These are phyloP conservation scores for Meloidogyne floridensis DNA, from an alignment of 1,140 invertebrate species.

Conservation along the genomic window DNA sequence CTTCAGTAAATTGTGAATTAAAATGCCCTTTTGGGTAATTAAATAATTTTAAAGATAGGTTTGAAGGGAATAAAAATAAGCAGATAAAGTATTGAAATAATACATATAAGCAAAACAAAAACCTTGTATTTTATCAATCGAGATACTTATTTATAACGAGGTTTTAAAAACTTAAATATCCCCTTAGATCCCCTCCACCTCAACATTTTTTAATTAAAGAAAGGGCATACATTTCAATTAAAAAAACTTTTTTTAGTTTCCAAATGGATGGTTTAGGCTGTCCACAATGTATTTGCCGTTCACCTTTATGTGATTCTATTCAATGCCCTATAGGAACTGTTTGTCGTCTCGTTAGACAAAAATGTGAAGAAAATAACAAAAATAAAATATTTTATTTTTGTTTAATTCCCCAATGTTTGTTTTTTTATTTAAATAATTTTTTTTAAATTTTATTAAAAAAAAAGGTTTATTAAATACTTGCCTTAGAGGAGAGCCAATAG, in stretches of 20 bases:
- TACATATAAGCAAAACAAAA: too few relatives aligned
- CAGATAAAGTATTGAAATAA: too few relatives aligned
- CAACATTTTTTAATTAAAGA: too few relatives aligned
- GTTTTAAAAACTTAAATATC: too few relatives aligned
- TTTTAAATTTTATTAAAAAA: background rate
- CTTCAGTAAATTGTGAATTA: conserved; percentile 11
- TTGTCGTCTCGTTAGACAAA: background rate
- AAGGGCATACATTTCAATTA: too few relatives aligned
- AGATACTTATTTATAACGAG: too few relatives aligned
- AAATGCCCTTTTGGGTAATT: conserved; percentile 29
- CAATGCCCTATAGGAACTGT: conserved; percentile 13
- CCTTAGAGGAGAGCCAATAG: conserved; percentile 51
- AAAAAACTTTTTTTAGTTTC: conserved; percentile 12
- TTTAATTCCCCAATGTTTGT: conserved; percentile 18
- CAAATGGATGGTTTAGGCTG: conserved; percentile 21
- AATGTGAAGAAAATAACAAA: conserved; percentile 14
- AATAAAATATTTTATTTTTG: background rate
- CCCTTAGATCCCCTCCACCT: too few relatives aligned
- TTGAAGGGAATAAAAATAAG: too few relatives aligned
- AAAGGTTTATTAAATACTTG: conserved; percentile 57
- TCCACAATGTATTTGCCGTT: conserved; percentile 12
- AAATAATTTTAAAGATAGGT: background rate
- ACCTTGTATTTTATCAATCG: too few relatives aligned
- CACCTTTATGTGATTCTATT: conserved; percentile 1
- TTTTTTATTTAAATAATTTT: conserved; percentile 27